Conservation (phyloP, 2,113 vertebrate species). For the Epinephelus moara region DNA sequence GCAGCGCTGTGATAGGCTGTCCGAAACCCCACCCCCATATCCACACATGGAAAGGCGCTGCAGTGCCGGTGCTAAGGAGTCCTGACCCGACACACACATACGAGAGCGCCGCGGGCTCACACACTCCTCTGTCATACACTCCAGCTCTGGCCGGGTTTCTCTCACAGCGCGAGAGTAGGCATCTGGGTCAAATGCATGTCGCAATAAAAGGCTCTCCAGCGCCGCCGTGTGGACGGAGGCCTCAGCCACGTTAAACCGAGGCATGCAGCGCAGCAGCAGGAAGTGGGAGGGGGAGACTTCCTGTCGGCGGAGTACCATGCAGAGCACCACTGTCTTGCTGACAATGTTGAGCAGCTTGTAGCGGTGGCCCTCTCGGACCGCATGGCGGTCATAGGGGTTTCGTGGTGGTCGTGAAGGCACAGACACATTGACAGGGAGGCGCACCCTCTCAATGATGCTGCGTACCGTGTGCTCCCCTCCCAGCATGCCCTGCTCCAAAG, state of each 20-base stretch:
- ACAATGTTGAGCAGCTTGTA: conserved; percentile 98
- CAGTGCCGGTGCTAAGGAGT: conserved; percentile 85
- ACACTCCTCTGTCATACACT: conserved; percentile 88
- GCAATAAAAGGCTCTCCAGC: conserved; percentile 89
- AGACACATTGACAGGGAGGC: conserved; percentile 95
- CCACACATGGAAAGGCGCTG: conserved; percentile 87
- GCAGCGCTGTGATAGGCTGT: conserved; percentile 80
- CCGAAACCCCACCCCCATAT: conserved; percentile 78
- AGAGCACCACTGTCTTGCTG: conserved; percentile 97
- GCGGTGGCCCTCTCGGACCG: conserved; percentile 95
- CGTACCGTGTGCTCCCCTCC: conserved; percentile 97
- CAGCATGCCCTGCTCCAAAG: conserved; percentile 95
- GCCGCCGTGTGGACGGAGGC: conserved; percentile 91
- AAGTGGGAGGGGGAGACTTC: conserved; percentile 94
- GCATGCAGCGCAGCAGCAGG: conserved; percentile 94
- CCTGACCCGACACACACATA: conserved; percentile 86
- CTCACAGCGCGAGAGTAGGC: conserved; percentile 95
- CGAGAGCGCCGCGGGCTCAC: conserved; percentile 90
- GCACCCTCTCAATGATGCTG: conserved; percentile 96
- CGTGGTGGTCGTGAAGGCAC: conserved; percentile 93
- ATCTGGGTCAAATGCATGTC: conserved; percentile 93
- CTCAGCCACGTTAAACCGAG: conserved; percentile 93
- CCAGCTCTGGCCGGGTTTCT: conserved; percentile 91
- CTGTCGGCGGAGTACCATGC: conserved; percentile 92
- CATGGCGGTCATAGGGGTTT: conserved; percentile 95